phyloP scores from a whole-genome alignment of 2,797 vertebrate species.

The Pampus argenteus region DNA sequence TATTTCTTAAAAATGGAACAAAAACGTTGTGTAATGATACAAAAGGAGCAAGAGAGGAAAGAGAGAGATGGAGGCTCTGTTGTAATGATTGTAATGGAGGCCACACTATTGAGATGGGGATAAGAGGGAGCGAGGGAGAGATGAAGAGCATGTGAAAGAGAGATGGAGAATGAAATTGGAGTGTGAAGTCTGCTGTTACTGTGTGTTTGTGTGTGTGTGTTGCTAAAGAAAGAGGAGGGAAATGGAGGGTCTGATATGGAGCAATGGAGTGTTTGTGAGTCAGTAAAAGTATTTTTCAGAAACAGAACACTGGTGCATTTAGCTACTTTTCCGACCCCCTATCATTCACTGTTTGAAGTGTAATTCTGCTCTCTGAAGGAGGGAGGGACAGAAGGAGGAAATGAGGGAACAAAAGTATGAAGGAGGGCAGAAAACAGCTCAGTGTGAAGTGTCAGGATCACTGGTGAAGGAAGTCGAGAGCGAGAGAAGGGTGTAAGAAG shows the following conservation, averaged over 20 bases:
- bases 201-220: background rate
- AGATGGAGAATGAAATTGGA: background rate
- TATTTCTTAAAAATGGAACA: conserved; percentile 58
- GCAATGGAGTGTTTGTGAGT: conserved; percentile 12
- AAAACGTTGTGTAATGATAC: conserved; percentile 42
- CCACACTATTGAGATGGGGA: conserved; percentile 13
- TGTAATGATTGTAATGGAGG: conserved; percentile 28
- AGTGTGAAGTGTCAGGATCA: conserved; percentile 40
- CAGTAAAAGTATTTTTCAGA: conserved; percentile 30
- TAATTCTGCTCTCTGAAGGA: conserved; percentile 30
- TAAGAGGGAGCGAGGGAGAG: conserved; percentile 15
- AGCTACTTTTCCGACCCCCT: conserved; percentile 27
- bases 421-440: conserved; percentile 27
- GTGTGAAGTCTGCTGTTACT: background rate
- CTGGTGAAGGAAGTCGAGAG: conserved; percentile 23
- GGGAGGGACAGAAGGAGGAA: conserved; percentile 5
- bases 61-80: conserved; percentile 14
- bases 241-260: background rate
- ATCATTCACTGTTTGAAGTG: conserved; percentile 36
- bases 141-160: conserved; percentile 3
- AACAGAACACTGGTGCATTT: conserved; percentile 28
- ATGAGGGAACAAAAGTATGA: conserved; percentile 33
- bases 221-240: background rate
- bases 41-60: conserved; percentile 27
- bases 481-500: conserved; percentile 16